Conservation (phyloP, 2,797 vertebrate species). For the Sebastes diaconus region DNA sequence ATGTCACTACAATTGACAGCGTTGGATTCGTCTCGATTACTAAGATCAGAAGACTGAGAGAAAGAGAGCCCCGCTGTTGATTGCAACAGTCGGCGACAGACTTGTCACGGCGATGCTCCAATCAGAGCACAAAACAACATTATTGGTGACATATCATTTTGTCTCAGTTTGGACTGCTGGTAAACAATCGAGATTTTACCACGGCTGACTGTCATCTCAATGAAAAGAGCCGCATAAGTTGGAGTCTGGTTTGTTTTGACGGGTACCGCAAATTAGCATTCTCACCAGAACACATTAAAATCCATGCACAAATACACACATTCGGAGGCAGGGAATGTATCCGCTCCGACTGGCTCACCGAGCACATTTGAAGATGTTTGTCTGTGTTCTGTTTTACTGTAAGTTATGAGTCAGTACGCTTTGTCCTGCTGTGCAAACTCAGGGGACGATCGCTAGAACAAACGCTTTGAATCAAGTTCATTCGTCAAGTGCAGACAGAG, state of each 20-base stretch:
- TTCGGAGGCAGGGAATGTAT: not conserved
- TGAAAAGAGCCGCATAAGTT: not conserved
- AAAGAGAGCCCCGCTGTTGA: conserved; percentile 23
- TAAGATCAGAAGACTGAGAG: conserved; percentile 39
- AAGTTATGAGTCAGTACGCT: not conserved
- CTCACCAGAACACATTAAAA: not conserved
- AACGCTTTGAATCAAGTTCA: conserved; percentile 12
- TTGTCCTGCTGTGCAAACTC: conserved; percentile 8
- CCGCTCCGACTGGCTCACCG: not conserved
- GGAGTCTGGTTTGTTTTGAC: conserved; percentile 26
- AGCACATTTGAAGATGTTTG: not conserved
- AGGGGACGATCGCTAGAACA: not conserved
- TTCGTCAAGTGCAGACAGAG: not conserved
- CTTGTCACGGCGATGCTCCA: conserved; percentile 46
- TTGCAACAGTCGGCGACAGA: conserved; percentile 44
- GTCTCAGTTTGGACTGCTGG: conserved; percentile 43
- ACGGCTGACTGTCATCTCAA: conserved; percentile 20
- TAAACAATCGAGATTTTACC: conserved; percentile 43
- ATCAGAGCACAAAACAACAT: conserved; percentile 38
- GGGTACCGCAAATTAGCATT: conserved; percentile 18
- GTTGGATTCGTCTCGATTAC: conserved; percentile 39
- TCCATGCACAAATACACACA: not conserved
- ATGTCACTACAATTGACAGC: conserved; percentile 31
- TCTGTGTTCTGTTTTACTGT: not conserved
- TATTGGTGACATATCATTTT: conserved; percentile 59